Evolutionary conservation across 2,797 vertebrate species (phyloP), one percentile per base, ranked within the genome.

Genomic region (Alcedo quadribrachys): DNA sequence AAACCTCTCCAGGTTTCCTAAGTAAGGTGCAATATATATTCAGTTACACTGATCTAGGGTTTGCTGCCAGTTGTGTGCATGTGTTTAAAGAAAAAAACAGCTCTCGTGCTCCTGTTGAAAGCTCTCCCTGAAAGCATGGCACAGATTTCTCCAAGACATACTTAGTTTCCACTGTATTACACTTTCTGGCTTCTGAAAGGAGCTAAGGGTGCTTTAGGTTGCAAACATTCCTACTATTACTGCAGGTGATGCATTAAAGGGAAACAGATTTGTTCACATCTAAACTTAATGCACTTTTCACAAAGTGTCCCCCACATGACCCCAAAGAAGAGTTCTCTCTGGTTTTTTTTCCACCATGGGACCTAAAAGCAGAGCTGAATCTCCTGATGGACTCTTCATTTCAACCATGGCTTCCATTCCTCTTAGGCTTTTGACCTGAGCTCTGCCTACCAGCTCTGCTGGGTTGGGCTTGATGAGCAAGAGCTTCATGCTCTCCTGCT

Each of bases 221-320:
- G 85, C 82, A 91, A 86, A 91, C 86, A 27, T 83, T 80, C 85
- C 61, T 76, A 17, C 76, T 57, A 33, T 90, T 91, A 90, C 70
- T 42, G 77, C 46, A 75, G 51, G 57, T 95, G 76, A 94, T 95
- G 82, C 86, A 93, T 96, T 96, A 97, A 87, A 91, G 24, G 75
- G 75, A 95, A 96, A 70, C 22, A 51, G 84, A 93, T 89, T 93
- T 77, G 27, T 92, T 94, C 93, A 62, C 76, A 85, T 94, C 66
- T 85, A 75, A 75, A 50, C 84, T 93, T 93, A 95, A 96, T 96
- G 92, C 70, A 94, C 43, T 94, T 96, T 93, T 73, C 61, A 19
- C 66, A 30, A 51, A 32, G 5, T 85, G 70, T 65, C 75, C 88
- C 54, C 85, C 33, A 30, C 42, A 78, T 92, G 89, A 97, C 79